Evolutionary conservation across 2,888 invertebrate genomes (phyloP).

Genomic region (Arge pagana): DNA sequence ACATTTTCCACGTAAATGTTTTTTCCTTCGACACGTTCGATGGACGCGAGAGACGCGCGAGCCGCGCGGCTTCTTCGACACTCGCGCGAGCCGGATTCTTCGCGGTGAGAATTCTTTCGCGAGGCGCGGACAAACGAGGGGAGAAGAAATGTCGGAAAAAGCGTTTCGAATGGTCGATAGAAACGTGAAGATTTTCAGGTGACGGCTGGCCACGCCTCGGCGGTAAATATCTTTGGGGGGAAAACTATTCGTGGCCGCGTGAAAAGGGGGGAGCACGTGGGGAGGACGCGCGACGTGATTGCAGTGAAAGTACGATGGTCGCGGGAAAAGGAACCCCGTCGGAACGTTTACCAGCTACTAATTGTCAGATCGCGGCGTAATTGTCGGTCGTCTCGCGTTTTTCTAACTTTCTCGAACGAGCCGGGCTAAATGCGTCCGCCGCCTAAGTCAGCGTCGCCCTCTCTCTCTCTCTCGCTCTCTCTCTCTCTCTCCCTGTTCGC

Average conservation of each 20-base stretch:
- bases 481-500: background rate
- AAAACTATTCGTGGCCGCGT: constrained; percentile 40
- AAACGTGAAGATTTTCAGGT: constrained; percentile 26
- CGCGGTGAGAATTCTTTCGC: no score
- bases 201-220: constrained; percentile 27
- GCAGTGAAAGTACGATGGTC: constrained; percentile 3
- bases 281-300: constrained; percentile 24
- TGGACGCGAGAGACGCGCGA: no score
- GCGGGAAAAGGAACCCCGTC: constrained; percentile 27
- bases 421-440: constrained; percentile 43
- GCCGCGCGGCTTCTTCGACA: no score
- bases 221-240: constrained; percentile 48
- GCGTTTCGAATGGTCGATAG: constrained; percentile 9
- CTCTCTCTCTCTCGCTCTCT: constrained; percentile 3
- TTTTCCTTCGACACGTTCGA: no score
- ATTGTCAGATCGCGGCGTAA: constrained; percentile 55
- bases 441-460: constrained; percentile 16
- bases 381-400: constrained; percentile 49
- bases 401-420: constrained; percentile 32
- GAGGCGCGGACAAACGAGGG: no score
- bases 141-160: constrained; percentile 16
- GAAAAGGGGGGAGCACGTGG: constrained; percentile 21
- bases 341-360: constrained; percentile 52
- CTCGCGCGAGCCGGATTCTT: no score
- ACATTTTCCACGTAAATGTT: no score